These are phyloP conservation scores for Drosophila quinaria DNA, from an alignment of 2,888 invertebrate genomes.

Conservation along the genomic window DNA sequence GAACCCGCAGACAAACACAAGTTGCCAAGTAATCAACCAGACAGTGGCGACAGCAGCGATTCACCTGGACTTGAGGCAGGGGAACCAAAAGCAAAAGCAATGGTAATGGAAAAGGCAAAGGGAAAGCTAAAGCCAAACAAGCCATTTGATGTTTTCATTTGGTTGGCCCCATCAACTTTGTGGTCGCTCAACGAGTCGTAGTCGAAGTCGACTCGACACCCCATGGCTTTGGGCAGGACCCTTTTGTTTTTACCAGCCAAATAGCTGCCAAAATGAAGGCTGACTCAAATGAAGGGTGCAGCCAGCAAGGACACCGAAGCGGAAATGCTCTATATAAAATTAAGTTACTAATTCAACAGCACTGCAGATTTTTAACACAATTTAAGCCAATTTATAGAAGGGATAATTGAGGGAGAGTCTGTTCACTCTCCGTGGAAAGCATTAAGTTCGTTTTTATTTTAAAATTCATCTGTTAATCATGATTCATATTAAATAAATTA, in stretches of 20 bases:
- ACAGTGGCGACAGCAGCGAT: constrained; percentile 47
- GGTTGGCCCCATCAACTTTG: constrained; percentile 65
- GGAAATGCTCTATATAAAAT: constrained; percentile 31
- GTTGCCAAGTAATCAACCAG: constrained; percentile 78
- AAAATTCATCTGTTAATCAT: background rate
- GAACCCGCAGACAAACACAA: constrained; percentile 56
- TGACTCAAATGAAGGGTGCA: constrained; percentile 42
- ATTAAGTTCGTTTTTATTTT: too few species aligned
- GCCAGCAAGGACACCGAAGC: constrained; percentile 35
- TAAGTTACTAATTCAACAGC: background rate
- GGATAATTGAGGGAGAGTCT: too few species aligned
- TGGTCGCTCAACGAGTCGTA: constrained; percentile 52
- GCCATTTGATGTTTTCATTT: constrained; percentile 79
- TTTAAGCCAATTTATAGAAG: background rate
- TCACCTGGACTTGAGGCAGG: constrained; percentile 49
- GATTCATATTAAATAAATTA: background rate
- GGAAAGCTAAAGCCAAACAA: constrained; percentile 64
- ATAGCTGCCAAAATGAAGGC: constrained; percentile 39
- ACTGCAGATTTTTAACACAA: background rate
- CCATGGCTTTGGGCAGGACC: constrained; percentile 36
- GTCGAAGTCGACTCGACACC: constrained; percentile 16
- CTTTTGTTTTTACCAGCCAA: constrained; percentile 55
- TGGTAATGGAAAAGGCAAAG: constrained; percentile 5
- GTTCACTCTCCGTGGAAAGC: too few species aligned
- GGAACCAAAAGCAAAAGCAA: constrained; percentile 3